A percentile compares a stretch with the other conserved stretches of the same genome.
Conservation (phyloP, 2,113 vertebrate genomes). For the Nothocercus julius region DNA sequence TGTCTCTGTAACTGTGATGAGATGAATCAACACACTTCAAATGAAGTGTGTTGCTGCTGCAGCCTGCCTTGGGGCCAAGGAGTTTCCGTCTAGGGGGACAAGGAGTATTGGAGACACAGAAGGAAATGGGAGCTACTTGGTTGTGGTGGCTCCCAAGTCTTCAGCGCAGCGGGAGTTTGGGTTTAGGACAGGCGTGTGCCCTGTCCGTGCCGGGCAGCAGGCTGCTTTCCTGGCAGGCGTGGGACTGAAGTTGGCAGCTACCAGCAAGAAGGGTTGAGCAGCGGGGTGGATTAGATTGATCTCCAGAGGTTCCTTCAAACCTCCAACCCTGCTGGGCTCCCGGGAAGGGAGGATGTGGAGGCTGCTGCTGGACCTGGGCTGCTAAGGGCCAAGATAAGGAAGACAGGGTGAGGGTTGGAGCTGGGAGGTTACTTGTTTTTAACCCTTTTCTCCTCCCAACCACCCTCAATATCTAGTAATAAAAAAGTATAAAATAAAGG, state of each 20-base stretch:
- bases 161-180: not conserved
- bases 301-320: too few species aligned
- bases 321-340: too few species aligned
- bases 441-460: too few species aligned
- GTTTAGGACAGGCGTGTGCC: not conserved
- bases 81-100: not conserved
- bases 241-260: not conserved
- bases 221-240: not conserved
- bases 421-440: too few species aligned
- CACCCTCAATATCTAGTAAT: not conserved
- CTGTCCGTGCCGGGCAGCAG: not conserved
- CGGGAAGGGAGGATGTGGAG: not conserved
- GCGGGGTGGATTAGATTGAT: too few species aligned
- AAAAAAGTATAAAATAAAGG: not conserved
- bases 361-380: not conserved
- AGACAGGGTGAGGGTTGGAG: not conserved
- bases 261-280: not conserved
- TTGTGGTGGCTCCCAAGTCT: not conserved
- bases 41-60: not conserved
- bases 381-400: not conserved
- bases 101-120: not conserved
- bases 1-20: too few species aligned
- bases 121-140: not conserved
- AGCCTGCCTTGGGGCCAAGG: not conserved
- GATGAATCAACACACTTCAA: too few species aligned